These are phyloP conservation scores for Pyrrhia umbra DNA, from an alignment of 2,888 invertebrate genomes.

Conservation along the genomic window DNA sequence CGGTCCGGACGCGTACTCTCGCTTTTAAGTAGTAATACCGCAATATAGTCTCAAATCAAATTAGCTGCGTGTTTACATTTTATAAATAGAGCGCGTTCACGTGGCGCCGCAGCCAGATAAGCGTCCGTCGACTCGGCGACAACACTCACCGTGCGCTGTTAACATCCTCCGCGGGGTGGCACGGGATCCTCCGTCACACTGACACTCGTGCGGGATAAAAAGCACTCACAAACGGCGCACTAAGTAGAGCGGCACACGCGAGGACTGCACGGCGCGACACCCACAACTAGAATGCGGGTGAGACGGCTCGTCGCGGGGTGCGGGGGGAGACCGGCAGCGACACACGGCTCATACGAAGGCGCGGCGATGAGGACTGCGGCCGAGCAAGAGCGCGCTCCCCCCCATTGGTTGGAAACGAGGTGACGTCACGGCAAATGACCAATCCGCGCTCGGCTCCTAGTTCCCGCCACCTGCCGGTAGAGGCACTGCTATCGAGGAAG, in stretches of 20 bases:
- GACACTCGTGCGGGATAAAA: conserved; percentile 87
- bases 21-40: conserved; percentile 78
- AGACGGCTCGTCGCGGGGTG: conserved; percentile 82
- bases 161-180: conserved; percentile 88
- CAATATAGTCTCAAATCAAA: conserved; percentile 82
- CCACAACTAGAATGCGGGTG: conserved; percentile 90
- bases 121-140: conserved; percentile 74
- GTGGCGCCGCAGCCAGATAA: conserved; percentile 85
- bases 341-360: conserved; percentile 88
- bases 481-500: conserved; percentile 81
- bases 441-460: conserved; percentile 74
- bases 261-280: conserved; percentile 89
- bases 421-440: conserved; percentile 85
- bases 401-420: conserved; percentile 81
- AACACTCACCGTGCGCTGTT: conserved; percentile 90
- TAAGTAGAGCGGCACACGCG: conserved; percentile 88
- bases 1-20: conserved; percentile 79
- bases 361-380: conserved; percentile 88
- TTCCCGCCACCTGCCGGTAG: conserved; percentile 75
- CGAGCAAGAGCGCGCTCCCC: conserved; percentile 81
- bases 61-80: conserved; percentile 89
- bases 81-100: conserved; percentile 89
- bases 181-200: conserved; percentile 87
- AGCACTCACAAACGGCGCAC: conserved; percentile 90
- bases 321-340: conserved; percentile 82